Evolutionary conservation across 1,140 invertebrate genomes (phyloP).

Genomic region (Andrena cerasifolii): DNA sequence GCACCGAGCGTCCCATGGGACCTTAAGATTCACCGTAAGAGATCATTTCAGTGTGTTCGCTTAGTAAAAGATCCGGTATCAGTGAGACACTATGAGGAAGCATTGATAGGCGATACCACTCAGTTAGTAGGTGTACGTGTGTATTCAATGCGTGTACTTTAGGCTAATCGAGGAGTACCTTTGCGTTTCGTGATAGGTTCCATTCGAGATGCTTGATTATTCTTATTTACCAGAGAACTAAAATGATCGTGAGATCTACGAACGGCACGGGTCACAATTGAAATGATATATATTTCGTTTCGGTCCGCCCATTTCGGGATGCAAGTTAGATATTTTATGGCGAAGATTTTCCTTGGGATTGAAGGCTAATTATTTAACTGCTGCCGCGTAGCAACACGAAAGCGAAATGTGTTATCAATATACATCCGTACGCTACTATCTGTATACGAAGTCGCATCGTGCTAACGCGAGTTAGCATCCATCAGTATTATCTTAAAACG

Average conservation of each 20-base stretch:
- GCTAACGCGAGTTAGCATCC: not conserved
- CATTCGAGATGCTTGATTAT: not conserved
- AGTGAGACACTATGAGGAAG: not conserved
- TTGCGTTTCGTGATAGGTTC: not conserved
- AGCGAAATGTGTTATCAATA: not conserved
- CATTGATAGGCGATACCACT: not conserved
- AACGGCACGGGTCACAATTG: no score
- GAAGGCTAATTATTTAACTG: not conserved
- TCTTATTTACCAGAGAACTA: not conserved
- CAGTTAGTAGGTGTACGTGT: constrained; percentile 23
- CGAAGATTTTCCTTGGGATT: not conserved
- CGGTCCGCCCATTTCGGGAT: not conserved
- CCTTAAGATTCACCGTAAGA: not conserved
- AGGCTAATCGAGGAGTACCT: not conserved
- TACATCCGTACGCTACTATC: not conserved
- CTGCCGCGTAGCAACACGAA: not conserved
- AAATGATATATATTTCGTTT: no score
- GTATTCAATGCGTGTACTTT: constrained; percentile 9
- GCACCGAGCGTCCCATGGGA: not conserved
- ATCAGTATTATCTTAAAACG: constrained; percentile 15
- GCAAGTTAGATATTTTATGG: not conserved
- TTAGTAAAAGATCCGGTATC: constrained; percentile 20
- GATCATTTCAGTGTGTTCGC: constrained; percentile 19
- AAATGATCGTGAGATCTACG: no score
- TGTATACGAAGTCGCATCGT: constrained; percentile 10